Evolutionary conservation across 2,888 invertebrate species (phyloP), one percentile per base, ranked within the genome.

Genomic region (Polylopha cassiicola): DNA sequence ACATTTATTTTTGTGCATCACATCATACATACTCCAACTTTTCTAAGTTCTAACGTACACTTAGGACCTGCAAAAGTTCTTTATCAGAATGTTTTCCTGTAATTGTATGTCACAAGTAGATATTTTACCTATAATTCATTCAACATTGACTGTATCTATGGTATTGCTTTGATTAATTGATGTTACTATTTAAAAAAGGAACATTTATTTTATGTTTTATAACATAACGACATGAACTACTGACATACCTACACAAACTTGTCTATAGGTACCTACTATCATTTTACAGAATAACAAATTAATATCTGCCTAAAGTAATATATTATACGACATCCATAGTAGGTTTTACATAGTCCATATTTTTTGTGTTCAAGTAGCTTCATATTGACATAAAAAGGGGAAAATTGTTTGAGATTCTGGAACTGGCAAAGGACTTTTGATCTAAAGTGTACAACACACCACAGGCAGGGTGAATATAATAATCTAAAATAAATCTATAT

Each of bases 1-100:
- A 81, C 78, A 80, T 84, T 76, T 81, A 82, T 78, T 75, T 52
- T 73, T 78, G 82, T 84, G 82, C 81, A 80, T 79, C 71, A 75
- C 65, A 74, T 73, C 69, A 73, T n/a, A n/a, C n/a, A n/a, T 71
- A 70, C 61, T 64, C 50, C 61, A 74, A 77, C 67, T 72, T 59
- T 51, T 63, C 73, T 78, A 78, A 58, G 44, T 55, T 67, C 76
- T 78, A 79, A 67, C 70, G 55, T 73, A 79, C 70, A 75, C 36
- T 32, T 24, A 30, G 34, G 38, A 39, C 31, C 34, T 20, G 9
- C 20, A 41, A 29, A 41, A 34, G 30, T 41, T 41, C 41, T 30
- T 41, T 36, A 41, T 36, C 41, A 41, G 33, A n/a, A n/a, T n/a
- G n/a, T n/a, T n/a, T n/a, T n/a, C n/a, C n/a, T n/a, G n/a, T n/a